Conservation (phyloP, 2,888 invertebrate species). For the Loripinus fragilis region DNA sequence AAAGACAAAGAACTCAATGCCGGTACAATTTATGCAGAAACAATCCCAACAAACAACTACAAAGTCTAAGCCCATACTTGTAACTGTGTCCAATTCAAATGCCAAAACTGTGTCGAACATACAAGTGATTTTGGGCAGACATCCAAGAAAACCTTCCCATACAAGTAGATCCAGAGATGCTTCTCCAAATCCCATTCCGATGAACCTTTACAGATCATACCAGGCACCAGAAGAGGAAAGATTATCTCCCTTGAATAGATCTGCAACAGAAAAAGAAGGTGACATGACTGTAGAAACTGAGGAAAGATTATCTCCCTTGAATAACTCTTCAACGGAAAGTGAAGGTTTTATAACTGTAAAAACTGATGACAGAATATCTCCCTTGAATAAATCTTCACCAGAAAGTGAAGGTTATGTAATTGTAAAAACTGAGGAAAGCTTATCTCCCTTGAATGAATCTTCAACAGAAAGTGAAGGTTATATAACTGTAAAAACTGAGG, state of each 20-base stretch:
- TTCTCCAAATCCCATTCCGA: slow-evolving; percentile 30
- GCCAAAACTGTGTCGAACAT: not conserved
- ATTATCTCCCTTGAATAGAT: not conserved
- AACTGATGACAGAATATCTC: too few relatives aligned
- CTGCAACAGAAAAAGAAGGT: not conserved
- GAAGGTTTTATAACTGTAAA: too few relatives aligned
- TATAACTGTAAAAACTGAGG: too few relatives aligned
- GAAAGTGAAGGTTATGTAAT: too few relatives aligned
- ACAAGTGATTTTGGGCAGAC: not conserved
- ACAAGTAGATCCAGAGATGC: not conserved
- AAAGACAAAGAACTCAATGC: not conserved
- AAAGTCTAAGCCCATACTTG: too few relatives aligned
- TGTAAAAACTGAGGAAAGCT: too few relatives aligned
- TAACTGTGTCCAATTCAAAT: not conserved
- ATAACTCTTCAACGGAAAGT: too few relatives aligned
- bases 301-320: too few relatives aligned
- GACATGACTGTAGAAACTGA: not conserved
- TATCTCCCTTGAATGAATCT: too few relatives aligned
- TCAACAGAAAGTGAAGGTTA: too few relatives aligned
- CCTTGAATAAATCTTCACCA: too few relatives aligned
- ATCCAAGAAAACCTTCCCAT: not conserved
- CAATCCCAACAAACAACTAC: not conserved
- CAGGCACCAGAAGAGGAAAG: not conserved
- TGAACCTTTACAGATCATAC: slow-evolving; percentile 36
- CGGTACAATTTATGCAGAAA: not conserved